Evolutionary conservation across 2,113 vertebrate genomes (phyloP).

Genomic region (Bubo blakistoni): DNA sequence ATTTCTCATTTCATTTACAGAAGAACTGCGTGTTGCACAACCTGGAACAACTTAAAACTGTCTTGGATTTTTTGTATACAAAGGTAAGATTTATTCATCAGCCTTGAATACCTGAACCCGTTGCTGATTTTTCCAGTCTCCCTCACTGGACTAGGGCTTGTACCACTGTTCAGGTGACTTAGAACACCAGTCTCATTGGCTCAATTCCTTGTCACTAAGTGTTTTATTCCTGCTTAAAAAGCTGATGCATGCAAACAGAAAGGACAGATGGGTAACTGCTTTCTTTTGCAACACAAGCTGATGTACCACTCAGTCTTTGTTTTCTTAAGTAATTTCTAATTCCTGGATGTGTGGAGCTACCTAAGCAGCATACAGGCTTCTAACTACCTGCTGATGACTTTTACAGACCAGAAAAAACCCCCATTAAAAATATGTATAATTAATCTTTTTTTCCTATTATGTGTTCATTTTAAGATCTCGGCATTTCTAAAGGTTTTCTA

Average conservation of each 20-base stretch:
- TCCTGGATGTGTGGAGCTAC: background rate
- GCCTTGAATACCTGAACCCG: background rate
- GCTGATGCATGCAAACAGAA: background rate
- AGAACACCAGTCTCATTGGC: background rate
- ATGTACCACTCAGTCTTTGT: background rate
- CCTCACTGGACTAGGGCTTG: background rate
- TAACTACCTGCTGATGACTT: background rate
- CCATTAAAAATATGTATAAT: background rate
- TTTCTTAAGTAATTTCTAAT: background rate
- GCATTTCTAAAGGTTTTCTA: background rate
- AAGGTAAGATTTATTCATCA: conserved; percentile 59
- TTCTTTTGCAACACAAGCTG: background rate
- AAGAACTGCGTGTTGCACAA: background rate
- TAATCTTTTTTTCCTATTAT: background rate
- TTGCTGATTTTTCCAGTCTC: background rate
- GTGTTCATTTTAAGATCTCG: background rate
- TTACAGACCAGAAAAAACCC: background rate
- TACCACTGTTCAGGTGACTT: background rate
- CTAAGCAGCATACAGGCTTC: background rate
- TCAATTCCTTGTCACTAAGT: background rate
- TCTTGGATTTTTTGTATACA: conserved; percentile 67
- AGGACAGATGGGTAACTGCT: background rate
- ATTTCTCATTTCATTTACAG: conserved; percentile 26
- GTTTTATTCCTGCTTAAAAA: background rate
- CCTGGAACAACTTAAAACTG: conserved; percentile 30